phyloP scores from a whole-genome alignment of 2,797 vertebrate species.

The Simalia tracyae region DNA sequence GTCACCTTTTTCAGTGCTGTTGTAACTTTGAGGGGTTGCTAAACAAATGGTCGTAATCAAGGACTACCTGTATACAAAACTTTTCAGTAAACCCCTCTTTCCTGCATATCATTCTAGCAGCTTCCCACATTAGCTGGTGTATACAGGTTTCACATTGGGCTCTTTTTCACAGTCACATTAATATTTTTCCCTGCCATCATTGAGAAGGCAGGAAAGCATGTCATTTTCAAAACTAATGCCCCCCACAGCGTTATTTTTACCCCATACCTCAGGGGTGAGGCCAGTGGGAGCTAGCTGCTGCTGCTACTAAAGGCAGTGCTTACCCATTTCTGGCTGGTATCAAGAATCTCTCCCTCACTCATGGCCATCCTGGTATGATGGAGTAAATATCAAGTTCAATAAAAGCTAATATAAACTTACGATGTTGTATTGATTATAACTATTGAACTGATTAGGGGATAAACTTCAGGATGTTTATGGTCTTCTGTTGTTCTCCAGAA shows the following conservation, averaged over 20 bases:
- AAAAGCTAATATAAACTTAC: not conserved
- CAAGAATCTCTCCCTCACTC: not conserved
- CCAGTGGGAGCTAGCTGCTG: not conserved
- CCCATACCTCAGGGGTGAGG: not conserved
- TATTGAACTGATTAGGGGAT: not conserved
- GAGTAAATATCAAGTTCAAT: not conserved
- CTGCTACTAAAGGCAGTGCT: not conserved
- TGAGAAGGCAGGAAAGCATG: not conserved
- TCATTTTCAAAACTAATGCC: not conserved
- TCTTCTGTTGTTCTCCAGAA: not conserved
- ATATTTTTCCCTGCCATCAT: not conserved
- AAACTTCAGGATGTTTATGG: not conserved
- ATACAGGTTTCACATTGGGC: not conserved
- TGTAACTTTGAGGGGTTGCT: no score
- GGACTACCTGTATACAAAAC: not conserved
- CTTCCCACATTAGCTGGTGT: not conserved
- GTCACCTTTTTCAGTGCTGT: no score
- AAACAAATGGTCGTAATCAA: no score
- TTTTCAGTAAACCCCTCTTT: not conserved
- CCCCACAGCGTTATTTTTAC: not conserved
- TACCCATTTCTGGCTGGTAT: not conserved
- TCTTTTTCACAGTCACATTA: not conserved
- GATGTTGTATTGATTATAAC: not conserved
- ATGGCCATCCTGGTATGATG: not conserved
- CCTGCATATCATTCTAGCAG: constrained; percentile 13